These are phyloP conservation scores for Brevimyrus niger DNA, from an alignment of 2,113 vertebrate genomes.

Conservation along the genomic window DNA sequence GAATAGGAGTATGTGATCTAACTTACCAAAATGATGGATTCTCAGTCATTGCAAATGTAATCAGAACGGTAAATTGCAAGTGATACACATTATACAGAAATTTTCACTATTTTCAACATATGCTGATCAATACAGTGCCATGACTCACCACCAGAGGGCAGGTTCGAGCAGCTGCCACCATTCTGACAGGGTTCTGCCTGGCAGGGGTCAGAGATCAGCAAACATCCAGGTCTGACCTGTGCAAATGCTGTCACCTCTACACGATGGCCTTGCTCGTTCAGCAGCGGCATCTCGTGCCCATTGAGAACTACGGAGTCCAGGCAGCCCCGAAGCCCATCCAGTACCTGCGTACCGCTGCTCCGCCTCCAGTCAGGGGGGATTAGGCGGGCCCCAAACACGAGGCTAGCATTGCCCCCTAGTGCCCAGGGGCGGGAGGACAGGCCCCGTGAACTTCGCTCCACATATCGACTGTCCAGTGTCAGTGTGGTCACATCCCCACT, in stretches of 20 bases:
- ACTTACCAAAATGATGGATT: background rate
- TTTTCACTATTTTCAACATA: background rate
- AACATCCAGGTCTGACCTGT: conserved; percentile 81
- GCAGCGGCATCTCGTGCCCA: conserved; percentile 78
- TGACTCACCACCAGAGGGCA: conserved; percentile 80
- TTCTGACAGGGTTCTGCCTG: conserved; percentile 79
- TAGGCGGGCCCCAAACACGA: conserved; percentile 90
- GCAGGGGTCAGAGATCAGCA: conserved; percentile 84
- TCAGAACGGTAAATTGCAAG: background rate
- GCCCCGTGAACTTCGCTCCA: conserved; percentile 74
- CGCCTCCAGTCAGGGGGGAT: conserved; percentile 62
- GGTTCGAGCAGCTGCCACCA: conserved; percentile 73
- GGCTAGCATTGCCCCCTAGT: conserved; percentile 66
- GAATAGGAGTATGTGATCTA: conserved; percentile 32
- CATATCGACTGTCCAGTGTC: conserved; percentile 86
- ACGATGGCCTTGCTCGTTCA: conserved; percentile 85
- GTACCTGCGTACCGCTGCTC: conserved; percentile 65
- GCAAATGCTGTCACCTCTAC: conserved; percentile 85
- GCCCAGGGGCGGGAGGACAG: conserved; percentile 82
- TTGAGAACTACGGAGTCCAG: conserved; percentile 80
- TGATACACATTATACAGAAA: background rate
- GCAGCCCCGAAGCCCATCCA: conserved; percentile 90
- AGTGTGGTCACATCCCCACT: conserved; percentile 87
- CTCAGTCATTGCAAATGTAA: background rate
- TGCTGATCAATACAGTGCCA: background rate